Base-by-base conservation (phyloP, 2,888 invertebrate genomes). In the Trilocha varians region DNA sequence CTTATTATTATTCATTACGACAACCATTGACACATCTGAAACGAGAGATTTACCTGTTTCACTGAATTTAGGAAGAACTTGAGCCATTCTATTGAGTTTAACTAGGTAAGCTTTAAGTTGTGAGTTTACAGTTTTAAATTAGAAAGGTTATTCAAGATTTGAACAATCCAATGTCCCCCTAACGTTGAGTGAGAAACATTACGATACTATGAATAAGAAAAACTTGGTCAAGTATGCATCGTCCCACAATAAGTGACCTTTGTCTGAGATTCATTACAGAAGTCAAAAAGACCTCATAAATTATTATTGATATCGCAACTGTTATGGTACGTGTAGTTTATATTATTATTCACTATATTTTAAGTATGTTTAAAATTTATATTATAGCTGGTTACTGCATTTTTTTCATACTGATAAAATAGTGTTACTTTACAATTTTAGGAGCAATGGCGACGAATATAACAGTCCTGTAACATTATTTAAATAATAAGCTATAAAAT, bases 191-290 rank as follows among this genome's bases (percentile, higher is more conserved):
- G 49, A 25, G 25, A 25, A 25, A 25, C 11, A 25, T 25, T 25
- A 25, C 25, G 25, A 47, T 50, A 53, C 50, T 54, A 53, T 49
- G 55, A 52, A 57, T 56, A 55, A 48, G 40, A 49, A 52, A 53
- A 60, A 53, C 55, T 60, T 60, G 57, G 60, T 60, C 53, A 56
- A 60, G 59, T 60, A 57, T 60, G 49, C 55, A 50, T 52, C 45
- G 60, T 52, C 51, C 53, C 50, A 50, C 55, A 52, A 57, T 49
- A 52, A 52, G 47, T 56, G 54, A 60, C 60, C 55, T 55, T 50
- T 48, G 48, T 50, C 25, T 3, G 8, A 50, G 52, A 48, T 48
- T 46, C 43, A 42, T 53, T 45, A 59, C 51, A 50, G 52, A 51
- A 9, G 11, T 25, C 11, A 25, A 25, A 25, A 25, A 25, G 5